Evolutionary conservation across 2,888 invertebrate species (phyloP), one percentile per base, ranked within the genome.

Genomic region (Adelognathus sp.): DNA sequence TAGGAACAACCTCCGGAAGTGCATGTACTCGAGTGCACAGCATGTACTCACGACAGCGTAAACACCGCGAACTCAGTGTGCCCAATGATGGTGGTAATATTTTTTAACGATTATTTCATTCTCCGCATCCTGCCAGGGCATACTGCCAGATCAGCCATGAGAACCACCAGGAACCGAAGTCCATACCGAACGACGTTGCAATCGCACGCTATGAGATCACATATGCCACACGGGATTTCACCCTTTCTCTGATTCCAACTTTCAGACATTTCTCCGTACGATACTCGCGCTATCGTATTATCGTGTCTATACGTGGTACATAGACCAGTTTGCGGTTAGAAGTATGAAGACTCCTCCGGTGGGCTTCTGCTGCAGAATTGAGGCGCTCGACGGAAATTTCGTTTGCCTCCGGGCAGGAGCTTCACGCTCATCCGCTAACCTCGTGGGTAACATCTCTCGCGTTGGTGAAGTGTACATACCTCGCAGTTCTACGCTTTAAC

Each of bases 91-190:
- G 31, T 33, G 70, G 44, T 70, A 60, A 70, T 70, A 70, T 60
- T 70, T 64, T 70, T 60, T 33, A 70, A 70, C 70, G 70, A 70
- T 70, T 70, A 58, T 60, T 36, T 44, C 33, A 46, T 46, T 46
- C 33, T 14, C 44, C n/a, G 16, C 21, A 11, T n/a, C 11, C 29
- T 44, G 39, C 60, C 18, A 24, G 39, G 70, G 70, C 70, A 60
- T 31, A 33, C 14, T 70, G 70, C 70, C 70, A 70, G 54, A 54
- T 56, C 41, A 18, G 18, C 67, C 56, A 44, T 9, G 56, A 56
- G 41, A 44, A 29, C 16, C 44, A 9, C n/a, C 16, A 7, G 16
- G 16, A 52, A 21, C 24, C 36, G 9, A 11, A 27, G 44, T 11
- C 27, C 67, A 56, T 54, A 41, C 27, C n/a, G 31, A 69, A 69